These are phyloP conservation scores for Philotrypesis tridentata DNA, from an alignment of 1,140 invertebrate genomes.

Conservation along the genomic window DNA sequence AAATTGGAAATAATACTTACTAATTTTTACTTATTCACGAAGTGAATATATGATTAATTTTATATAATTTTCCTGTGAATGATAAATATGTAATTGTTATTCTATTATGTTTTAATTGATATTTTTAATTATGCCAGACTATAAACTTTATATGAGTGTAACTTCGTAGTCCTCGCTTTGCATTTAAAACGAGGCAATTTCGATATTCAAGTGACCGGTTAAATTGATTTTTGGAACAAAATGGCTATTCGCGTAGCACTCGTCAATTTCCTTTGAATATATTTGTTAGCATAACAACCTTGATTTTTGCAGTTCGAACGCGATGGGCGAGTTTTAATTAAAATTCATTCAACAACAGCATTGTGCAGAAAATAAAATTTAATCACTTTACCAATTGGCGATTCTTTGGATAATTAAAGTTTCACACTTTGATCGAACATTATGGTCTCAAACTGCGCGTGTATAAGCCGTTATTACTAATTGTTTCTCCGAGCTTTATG, in stretches of 20 bases:
- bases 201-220: slow-evolving; percentile 20
- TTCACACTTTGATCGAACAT: not conserved
- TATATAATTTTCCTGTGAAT: too few species aligned
- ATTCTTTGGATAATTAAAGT: not conserved
- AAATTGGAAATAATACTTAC: too few species aligned
- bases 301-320: not conserved
- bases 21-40: too few species aligned
- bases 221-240: slow-evolving; percentile 35
- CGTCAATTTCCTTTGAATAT: not conserved
- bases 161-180: not conserved
- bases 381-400: not conserved
- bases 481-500: not conserved
- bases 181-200: slow-evolving; percentile 37
- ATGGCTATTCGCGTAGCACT: not conserved
- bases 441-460: not conserved
- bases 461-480: not conserved
- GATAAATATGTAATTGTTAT: not conserved
- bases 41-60: too few species aligned
- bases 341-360: not conserved
- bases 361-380: not conserved
- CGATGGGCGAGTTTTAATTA: not conserved
- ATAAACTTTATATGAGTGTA: slow-evolving; percentile 23
- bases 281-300: slow-evolving; percentile 7
- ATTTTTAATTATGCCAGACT: not conserved
- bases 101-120: not conserved